phyloP scores from a whole-genome alignment of 2,797 vertebrate genomes.

The Limosa lapponica region DNA sequence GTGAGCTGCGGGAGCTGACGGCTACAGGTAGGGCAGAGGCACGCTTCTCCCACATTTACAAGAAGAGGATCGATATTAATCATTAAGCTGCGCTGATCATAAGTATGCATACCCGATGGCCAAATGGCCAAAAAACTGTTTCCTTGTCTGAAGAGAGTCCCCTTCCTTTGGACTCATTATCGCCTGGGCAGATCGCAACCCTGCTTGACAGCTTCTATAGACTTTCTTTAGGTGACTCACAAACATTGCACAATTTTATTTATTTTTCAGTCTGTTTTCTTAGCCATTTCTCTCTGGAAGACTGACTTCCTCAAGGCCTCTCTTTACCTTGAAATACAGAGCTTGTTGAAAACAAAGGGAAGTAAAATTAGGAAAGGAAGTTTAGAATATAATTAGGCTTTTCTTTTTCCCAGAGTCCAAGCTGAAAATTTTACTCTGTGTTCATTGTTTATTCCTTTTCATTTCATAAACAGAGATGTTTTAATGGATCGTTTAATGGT shows the following conservation, averaged over 20 bases:
- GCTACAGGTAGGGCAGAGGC: neutral
- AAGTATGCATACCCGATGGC: neutral
- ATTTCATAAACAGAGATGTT: neutral
- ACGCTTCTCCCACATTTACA: fast-evolving
- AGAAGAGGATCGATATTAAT: neutral
- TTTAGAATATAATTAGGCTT: neutral
- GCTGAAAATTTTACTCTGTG: neutral
- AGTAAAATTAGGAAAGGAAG: constrained; percentile 23
- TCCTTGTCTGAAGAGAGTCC: neutral
- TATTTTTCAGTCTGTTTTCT: constrained; percentile 4
- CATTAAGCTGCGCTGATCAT: neutral
- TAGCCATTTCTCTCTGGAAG: neutral
- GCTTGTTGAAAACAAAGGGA: neutral
- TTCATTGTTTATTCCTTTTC: neutral
- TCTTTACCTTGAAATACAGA: neutral
- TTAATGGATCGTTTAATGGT: neutral
- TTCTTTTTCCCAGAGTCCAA: neutral
- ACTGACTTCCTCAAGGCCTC: neutral
- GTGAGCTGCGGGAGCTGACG: neutral
- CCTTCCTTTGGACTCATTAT: neutral
- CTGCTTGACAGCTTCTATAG: neutral
- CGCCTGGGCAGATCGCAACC: fast-evolving
- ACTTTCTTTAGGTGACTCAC: neutral
- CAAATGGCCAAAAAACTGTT: neutral
- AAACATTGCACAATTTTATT: neutral